phyloP scores from a whole-genome alignment of 2,888 invertebrate genomes.

The Meghimatium bilineatum region DNA sequence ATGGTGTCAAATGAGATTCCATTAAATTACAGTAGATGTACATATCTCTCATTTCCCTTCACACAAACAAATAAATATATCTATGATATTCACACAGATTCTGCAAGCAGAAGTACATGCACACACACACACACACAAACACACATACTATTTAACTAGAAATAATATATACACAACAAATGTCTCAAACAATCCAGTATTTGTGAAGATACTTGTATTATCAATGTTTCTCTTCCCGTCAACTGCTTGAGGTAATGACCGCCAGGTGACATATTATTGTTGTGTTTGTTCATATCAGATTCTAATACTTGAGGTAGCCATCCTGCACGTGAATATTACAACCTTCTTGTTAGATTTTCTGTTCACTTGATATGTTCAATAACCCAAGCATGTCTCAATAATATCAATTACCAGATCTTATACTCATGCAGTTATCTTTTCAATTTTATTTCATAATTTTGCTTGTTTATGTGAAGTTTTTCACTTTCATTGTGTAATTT shows the following conservation, averaged over 20 bases:
- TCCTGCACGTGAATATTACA: not conserved
- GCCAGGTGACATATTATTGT: not conserved
- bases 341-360: not conserved
- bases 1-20: too few relatives aligned
- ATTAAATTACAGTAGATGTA: too few relatives aligned
- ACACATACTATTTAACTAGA: not conserved
- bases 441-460: too few relatives aligned
- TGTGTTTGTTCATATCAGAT: not conserved
- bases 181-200: not conserved
- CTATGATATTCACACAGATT: too few relatives aligned
- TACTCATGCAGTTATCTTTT: too few relatives aligned
- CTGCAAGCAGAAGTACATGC: too few relatives aligned
- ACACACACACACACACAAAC: too few relatives aligned
- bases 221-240: not conserved
- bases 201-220: not conserved
- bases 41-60: too few relatives aligned
- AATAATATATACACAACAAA: not conserved
- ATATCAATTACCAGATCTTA: too few relatives aligned
- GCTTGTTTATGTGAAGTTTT: too few relatives aligned
- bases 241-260: slow-evolving; percentile 2
- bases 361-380: not conserved
- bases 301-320: not conserved
- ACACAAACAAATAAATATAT: too few relatives aligned
- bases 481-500: too few relatives aligned
- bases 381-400: not conserved